phyloP scores from a whole-genome alignment of 2,888 invertebrate genomes.

The Drosophila kanekoi region DNA sequence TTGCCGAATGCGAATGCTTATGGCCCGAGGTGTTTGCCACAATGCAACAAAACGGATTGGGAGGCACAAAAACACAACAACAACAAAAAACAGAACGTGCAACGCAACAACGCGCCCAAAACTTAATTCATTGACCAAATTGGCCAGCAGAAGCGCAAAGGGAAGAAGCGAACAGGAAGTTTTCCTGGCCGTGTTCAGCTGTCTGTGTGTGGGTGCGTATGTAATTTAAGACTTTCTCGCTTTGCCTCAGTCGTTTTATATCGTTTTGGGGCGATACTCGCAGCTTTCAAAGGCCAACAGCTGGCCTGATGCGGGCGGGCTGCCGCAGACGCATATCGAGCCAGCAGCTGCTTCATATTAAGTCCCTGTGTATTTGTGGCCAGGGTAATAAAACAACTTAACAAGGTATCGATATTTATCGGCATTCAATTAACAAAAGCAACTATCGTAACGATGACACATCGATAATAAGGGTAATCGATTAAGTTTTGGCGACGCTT shows the following conservation, averaged over 20 bases:
- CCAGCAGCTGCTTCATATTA: slow-evolving; percentile 17
- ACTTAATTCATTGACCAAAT: slow-evolving; percentile 68
- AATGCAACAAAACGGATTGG: slow-evolving; percentile 1
- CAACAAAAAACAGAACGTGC: slow-evolving; percentile 9
- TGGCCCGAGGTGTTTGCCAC: slow-evolving; percentile 62
- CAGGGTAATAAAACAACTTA: background rate
- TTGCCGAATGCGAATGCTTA: slow-evolving; percentile 46
- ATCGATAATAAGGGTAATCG: background rate
- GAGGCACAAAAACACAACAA: slow-evolving; percentile 7
- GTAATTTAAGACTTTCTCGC: slow-evolving; percentile 79
- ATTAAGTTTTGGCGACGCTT: too few relatives aligned
- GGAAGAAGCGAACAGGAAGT: slow-evolving; percentile 41
- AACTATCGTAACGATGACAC: background rate
- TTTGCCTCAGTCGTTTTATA: slow-evolving; percentile 42
- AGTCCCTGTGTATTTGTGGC: slow-evolving; percentile 19
- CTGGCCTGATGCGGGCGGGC: slow-evolving; percentile 36
- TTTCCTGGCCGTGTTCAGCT: slow-evolving; percentile 28
- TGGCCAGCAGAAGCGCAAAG: slow-evolving; percentile 29
- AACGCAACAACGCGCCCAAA: slow-evolving; percentile 56
- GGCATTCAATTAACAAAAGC: background rate
- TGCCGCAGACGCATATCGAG: slow-evolving; percentile 8
- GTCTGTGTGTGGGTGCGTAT: slow-evolving; percentile 67
- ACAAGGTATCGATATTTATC: slow-evolving; percentile 5
- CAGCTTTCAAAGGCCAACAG: slow-evolving; percentile 61
- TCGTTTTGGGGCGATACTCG: slow-evolving; percentile 45